phyloP scores from a whole-genome alignment of 2,888 invertebrate species.

The Vanessa cardui region DNA sequence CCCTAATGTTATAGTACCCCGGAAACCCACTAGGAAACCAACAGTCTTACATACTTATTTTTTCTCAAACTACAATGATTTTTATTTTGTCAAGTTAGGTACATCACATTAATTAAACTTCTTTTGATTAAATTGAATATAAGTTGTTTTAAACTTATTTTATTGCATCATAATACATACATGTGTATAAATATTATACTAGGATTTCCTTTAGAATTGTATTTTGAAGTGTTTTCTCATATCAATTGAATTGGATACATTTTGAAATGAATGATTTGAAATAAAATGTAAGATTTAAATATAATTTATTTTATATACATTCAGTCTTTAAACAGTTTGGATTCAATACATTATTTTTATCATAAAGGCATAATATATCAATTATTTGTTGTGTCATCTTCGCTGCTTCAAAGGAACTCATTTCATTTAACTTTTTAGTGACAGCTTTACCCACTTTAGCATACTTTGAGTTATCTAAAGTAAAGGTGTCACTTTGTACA shows the following conservation, averaged over 20 bases:
- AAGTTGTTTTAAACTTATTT: too few relatives aligned
- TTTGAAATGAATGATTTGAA: neutral
- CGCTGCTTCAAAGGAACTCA: constrained; percentile 67
- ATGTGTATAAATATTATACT: too few relatives aligned
- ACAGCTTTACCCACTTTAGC: constrained; percentile 59
- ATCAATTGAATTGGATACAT: neutral
- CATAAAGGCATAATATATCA: constrained; percentile 64
- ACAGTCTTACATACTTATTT: too few relatives aligned
- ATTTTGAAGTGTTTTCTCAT: neutral
- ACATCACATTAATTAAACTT: too few relatives aligned
- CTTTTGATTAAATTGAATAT: too few relatives aligned
- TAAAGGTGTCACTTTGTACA: constrained; percentile 65
- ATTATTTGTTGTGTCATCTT: constrained; percentile 60
- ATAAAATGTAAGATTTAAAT: neutral
- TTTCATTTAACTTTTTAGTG: constrained; percentile 57
- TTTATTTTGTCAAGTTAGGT: too few relatives aligned
- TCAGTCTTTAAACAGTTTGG: constrained; percentile 56
- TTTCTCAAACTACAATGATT: too few relatives aligned
- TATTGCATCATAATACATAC: too few relatives aligned
- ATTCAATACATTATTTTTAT: constrained; percentile 66
- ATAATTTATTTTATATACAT: constrained; percentile 12
- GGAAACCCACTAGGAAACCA: too few relatives aligned
- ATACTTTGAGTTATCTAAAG: constrained; percentile 58
- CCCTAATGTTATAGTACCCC: too few relatives aligned
- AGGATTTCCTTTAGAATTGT: neutral